Evolutionary conservation across 2,797 vertebrate genomes (phyloP), one percentile per base, ranked within the genome.

Genomic region (Hippocampus kuda): DNA sequence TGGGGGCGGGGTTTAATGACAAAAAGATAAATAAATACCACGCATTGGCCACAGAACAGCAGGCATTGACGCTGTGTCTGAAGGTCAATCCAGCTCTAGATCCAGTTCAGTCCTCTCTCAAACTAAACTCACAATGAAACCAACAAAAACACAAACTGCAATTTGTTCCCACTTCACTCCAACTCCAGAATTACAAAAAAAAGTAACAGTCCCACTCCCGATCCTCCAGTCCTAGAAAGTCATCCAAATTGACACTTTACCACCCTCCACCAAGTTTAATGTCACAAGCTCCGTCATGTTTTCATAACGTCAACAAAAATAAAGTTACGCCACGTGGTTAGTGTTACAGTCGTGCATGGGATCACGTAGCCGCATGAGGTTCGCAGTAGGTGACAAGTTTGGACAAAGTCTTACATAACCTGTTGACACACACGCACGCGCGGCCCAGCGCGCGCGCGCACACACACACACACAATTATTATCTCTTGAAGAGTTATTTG

Each of bases 391-490:
- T 65, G 63, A 30, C 44, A 65, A 65, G 63, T 49, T 65, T 48
- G 44, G 44, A 27, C 1, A 44, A 64, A 65, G 44, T 49, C 44
- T 46, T 60, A 48, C 26, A 20, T 59, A 68, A 46, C 54, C 20
- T 53, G 53, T 61, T 71, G 72, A 65, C 74, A 56, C 27, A 34
- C 27, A 34, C 44, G 7, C 65, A 64, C 38, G 11, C 62, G 41
- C 10, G 41, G 41, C 20, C n/a, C 26, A 30, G 44, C 63, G 44
- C 38, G 44, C 42, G 18, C 61, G 38, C 61, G 42, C 30, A 10
- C 15, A 61, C 61, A n/a, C 27, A 38, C 30, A n/a, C 22, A 2
- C 61, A 63, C 38, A 42, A 22, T 44, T n/a, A 41, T 63, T 24
- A n/a, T 30, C 59, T 16, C 15, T 59, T 59, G 13, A 15, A 8